Evolutionary conservation across 2,113 vertebrate species (phyloP), one percentile per base, ranked within the genome.

Genomic region (Thamnaconus septentrionalis): DNA sequence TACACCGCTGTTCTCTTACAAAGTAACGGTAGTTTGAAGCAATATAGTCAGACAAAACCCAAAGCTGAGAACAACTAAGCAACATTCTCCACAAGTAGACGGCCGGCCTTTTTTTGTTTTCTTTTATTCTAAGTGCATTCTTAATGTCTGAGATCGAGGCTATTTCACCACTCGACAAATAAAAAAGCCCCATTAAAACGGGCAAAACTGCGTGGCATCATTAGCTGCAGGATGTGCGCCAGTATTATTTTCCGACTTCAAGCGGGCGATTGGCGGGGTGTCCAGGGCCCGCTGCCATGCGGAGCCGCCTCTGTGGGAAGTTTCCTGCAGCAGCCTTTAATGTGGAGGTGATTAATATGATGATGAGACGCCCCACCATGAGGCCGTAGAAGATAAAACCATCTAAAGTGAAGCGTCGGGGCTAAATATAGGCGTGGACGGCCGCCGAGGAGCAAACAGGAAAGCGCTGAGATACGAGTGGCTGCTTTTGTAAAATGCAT

Each of bases 241-340:
- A 31, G 18, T 31, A 31, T n/a, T 9, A 11, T 8, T 50, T 50
- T 50, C n/a, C n/a, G 10, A 9, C n/a, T 50, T 0, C 18, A 31
- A 31, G 48, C 48, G 2, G 8, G 10, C 9, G n/a, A 50, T 50
- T n/a, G n/a, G 48, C 48, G n/a, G 48, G 48, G 10, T 0, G 10
- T 59, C 46, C 31, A 6, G 41, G 41, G 44, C 54, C 53, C 18
- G 50, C 61, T 71, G 71, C 72, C 56, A 41, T 68, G 71, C 74
- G 53, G 56, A 58, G 57, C 56, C 53, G 50, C 59, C 57, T 59
- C 56, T 2, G 50, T 57, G 54, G 54, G 65, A 67, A 43, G 76
- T 61, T 79, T 77, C 67, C 63, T 66, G 56, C 41, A 11, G 59
- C 74, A 72, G 64, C 59, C 18, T 70, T 73, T 77, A 59, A 66